Conservation (phyloP, 35 echinoderm and acorn worm genomes). For the Strongylocentrotus purpuratus region DNA sequence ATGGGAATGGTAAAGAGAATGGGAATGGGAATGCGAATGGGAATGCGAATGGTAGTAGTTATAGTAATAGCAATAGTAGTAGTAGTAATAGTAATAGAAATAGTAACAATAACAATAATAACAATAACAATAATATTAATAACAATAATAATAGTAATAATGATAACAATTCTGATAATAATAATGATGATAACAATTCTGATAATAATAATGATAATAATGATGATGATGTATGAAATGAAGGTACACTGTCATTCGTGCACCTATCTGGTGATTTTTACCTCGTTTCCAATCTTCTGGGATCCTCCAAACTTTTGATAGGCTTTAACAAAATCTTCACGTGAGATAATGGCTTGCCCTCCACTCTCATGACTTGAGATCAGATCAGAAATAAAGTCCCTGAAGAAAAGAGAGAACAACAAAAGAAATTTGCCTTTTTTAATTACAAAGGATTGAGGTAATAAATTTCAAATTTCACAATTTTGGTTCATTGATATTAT, state of each 20-base stretch:
- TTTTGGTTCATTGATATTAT: neutral
- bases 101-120: no score
- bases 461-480: neutral
- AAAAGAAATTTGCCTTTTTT: neutral
- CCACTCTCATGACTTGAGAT: neutral
- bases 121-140: no score
- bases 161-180: no score
- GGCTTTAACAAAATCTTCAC: neutral
- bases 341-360: neutral
- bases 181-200: no score
- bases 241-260: neutral
- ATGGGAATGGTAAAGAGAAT: no score
- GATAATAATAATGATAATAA: no score
- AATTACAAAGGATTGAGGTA: neutral
- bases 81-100: no score
- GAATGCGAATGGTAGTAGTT: no score
- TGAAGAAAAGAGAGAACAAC: neutral
- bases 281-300: constrained; percentile 6
- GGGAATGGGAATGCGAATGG: no score
- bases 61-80: no score
- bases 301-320: constrained; percentile 14
- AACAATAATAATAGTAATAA: no score
- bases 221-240: neutral
- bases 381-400: neutral
- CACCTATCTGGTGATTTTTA: neutral